Conservation (phyloP, 2,113 vertebrate species). For the Platysternon megacephalum region DNA sequence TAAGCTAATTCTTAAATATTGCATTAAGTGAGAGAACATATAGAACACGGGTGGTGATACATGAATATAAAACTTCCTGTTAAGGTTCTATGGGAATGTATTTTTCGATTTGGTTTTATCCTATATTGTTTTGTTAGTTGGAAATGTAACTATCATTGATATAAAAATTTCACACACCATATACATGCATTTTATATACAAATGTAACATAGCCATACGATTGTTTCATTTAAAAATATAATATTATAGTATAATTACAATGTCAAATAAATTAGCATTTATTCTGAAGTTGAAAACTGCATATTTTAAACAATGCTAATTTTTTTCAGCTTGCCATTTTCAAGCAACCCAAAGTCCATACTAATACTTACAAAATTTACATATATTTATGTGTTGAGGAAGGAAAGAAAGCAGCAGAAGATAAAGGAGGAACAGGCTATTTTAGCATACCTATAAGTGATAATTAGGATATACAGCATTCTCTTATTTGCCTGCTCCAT, state of each 20-base stretch:
- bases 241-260: background rate
- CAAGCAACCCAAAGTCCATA: background rate
- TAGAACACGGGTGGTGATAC: background rate
- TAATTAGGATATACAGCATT: background rate
- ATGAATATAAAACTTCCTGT: background rate
- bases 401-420: background rate
- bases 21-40: background rate
- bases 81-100: background rate
- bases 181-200: background rate
- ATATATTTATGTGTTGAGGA: background rate
- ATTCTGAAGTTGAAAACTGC: background rate
- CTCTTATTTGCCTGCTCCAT: constrained; percentile 39
- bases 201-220: background rate
- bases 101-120: background rate
- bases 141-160: background rate
- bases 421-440: background rate
- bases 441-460: background rate
- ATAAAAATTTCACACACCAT: background rate
- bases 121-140: background rate
- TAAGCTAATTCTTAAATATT: background rate
- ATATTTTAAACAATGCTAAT: background rate
- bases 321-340: background rate
- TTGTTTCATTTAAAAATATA: background rate
- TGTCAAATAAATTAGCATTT: background rate
- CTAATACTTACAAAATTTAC: background rate